Conservation (phyloP, 1,140 invertebrate genomes). For the Drosophila pallidifrons region DNA sequence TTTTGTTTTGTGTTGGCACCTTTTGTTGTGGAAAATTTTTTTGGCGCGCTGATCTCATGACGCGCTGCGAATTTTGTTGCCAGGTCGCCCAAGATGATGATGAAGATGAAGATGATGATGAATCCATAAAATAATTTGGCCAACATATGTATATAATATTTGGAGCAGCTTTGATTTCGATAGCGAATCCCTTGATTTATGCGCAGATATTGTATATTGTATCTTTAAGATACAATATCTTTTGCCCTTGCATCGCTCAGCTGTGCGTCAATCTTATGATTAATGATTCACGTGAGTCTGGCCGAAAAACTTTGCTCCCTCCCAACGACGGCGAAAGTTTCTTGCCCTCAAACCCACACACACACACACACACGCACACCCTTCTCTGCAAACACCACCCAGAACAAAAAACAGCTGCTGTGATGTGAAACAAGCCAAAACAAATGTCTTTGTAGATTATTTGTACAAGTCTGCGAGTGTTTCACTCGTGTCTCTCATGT, state of each 20-base stretch:
- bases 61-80: conserved; percentile 34
- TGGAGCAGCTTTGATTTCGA: conserved; percentile 6
- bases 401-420: not conserved
- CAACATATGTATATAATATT: conserved; percentile 7
- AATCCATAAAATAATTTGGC: conserved; percentile 1
- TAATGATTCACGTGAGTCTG: conserved; percentile 31
- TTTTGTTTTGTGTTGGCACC: conserved; percentile 33
- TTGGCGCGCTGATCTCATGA: conserved; percentile 56
- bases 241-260: not conserved
- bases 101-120: not conserved
- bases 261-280: conserved; percentile 41
- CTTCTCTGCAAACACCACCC: too few species aligned
- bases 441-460: conserved; percentile 21
- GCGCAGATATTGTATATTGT: conserved; percentile 1
- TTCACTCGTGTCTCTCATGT: too few species aligned
- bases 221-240: not conserved
- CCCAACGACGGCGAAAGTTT: conserved; percentile 22
- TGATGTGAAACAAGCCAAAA: conserved; percentile 16
- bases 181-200: conserved; percentile 7
- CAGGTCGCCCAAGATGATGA: conserved; percentile 24
- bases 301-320: conserved; percentile 10
- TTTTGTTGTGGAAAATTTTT: conserved; percentile 67
- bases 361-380: conserved; percentile 6
- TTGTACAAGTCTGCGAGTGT: conserved; percentile 8
- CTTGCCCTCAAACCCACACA: conserved; percentile 1